Conservation (phyloP, 2,797 vertebrate genomes). For the Salarias fasciatus region DNA sequence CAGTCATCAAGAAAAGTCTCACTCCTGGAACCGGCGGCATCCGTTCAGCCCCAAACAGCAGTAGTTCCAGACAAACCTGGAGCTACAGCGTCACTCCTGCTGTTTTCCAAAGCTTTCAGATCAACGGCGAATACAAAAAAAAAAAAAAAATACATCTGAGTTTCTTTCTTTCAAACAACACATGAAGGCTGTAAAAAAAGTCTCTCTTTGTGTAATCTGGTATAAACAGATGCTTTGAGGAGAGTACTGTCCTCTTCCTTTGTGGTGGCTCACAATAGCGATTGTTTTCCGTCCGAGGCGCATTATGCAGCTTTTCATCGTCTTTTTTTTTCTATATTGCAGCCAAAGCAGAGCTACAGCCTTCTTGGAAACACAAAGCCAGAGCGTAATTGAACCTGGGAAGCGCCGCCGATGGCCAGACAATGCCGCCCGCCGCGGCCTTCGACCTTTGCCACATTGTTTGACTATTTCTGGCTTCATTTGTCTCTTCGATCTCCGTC, state of each 20-base stretch:
- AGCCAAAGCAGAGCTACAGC: conserved; percentile 29
- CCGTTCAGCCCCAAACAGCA: conserved; percentile 62
- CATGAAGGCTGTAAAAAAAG: conserved; percentile 13
- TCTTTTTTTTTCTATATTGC: conserved; percentile 10
- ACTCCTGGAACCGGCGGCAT: conserved; percentile 38
- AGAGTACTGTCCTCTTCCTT: conserved; percentile 14
- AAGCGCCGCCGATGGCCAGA: conserved; percentile 15
- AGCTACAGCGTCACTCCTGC: conserved; percentile 28
- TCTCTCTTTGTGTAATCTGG: conserved; percentile 66
- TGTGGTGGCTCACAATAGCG: conserved; percentile 56
- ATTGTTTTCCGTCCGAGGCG: conserved; percentile 53
- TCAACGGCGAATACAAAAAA: conserved; percentile 26
- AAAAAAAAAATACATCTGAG: conserved; percentile 12
- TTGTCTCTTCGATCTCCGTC: neutral
- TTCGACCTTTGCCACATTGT: neutral
- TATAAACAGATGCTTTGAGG: conserved; percentile 62
- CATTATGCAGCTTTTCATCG: conserved; percentile 56
- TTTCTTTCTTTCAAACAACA: conserved; percentile 16
- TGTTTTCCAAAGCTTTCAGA: conserved; percentile 38
- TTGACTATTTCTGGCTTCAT: conserved; percentile 22
- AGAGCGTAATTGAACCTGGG: conserved; percentile 24
- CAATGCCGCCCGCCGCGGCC: conserved; percentile 6
- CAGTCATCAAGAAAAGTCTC: conserved; percentile 39
- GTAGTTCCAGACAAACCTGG: conserved; percentile 53
- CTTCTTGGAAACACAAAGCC: conserved; percentile 18